Percentiles rank a stretch among this genome's conserved stretches.
Conservation (phyloP, 2,113 vertebrate species). For the Sinosuthora webbiana region DNA sequence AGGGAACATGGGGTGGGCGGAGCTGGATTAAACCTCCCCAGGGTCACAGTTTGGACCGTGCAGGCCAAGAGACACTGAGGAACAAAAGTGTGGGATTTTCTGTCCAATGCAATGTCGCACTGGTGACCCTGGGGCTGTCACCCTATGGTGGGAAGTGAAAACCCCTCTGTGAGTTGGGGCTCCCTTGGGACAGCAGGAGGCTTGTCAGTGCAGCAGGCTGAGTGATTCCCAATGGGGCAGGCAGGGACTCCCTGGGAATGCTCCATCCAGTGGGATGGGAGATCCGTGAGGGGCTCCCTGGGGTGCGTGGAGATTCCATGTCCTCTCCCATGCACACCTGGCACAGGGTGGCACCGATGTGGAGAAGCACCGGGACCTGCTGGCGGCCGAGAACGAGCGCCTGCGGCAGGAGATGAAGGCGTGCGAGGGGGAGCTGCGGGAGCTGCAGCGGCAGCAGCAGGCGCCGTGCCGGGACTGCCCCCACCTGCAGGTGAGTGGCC, state of each 20-base stretch:
- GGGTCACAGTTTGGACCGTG: neutral
- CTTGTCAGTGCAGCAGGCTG: rapidly evolving
- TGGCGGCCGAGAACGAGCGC: constrained; percentile 87
- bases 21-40: neutral
- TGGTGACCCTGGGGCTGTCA: rapidly evolving
- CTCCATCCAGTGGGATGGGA: neutral
- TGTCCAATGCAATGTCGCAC: rapidly evolving
- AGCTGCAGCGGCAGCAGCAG: constrained; percentile 42
- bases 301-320: rapidly evolving
- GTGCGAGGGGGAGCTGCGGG: constrained; percentile 75
- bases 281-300: rapidly evolving
- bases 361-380: constrained; percentile 92
- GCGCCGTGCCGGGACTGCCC: constrained; percentile 69
- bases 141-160: neutral
- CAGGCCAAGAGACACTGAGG: rapidly evolving
- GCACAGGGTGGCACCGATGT: constrained; percentile 85
- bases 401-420: constrained; percentile 86
- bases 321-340: neutral
- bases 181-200: neutral
- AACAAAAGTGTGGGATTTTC: neutral
- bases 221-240: neutral
- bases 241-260: neutral
- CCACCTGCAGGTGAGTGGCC: constrained; percentile 74
- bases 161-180: neutral
- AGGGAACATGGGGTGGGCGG: rapidly evolving